Evolutionary conservation across 2,888 invertebrate genomes (phyloP).

Genomic region (Rhaphigaster nebulosa): DNA sequence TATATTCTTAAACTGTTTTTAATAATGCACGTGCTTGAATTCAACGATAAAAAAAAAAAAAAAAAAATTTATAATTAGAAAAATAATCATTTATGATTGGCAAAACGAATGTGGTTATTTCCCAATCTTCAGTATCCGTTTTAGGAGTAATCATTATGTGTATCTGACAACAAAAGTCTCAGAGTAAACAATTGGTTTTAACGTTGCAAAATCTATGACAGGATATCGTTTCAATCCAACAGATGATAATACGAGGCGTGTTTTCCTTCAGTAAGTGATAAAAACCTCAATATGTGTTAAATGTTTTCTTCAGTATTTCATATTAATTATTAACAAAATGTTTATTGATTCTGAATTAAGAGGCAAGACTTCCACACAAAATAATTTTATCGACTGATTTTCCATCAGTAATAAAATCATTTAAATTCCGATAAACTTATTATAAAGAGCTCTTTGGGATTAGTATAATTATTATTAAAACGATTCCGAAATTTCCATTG

Average conservation of each 20-base stretch:
- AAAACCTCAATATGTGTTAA: neutral
- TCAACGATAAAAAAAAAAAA: neutral
- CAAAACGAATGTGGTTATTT: neutral
- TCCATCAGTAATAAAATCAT: neutral
- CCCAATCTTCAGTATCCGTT: neutral
- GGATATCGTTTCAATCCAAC: neutral
- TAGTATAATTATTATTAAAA: neutral
- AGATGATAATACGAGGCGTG: neutral
- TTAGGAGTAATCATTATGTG: neutral
- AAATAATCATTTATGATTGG: neutral
- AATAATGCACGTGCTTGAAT: neutral
- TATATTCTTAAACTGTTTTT: no score
- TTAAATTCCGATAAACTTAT: no score
- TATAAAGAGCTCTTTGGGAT: neutral
- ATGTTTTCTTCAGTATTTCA: neutral
- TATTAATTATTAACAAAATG: neutral
- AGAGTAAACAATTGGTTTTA: constrained; percentile 12
- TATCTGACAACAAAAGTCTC: neutral
- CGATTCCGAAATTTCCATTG: neutral
- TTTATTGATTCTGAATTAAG: neutral
- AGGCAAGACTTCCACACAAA: neutral
- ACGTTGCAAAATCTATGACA: neutral
- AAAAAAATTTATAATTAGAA: neutral
- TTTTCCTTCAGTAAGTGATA: neutral
- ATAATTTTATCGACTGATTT: neutral